A percentile compares a stretch with the other conserved stretches of the same genome.
phyloP scores from a whole-genome alignment of 1,140 invertebrate genomes.

The Drosophila persimilis region DNA sequence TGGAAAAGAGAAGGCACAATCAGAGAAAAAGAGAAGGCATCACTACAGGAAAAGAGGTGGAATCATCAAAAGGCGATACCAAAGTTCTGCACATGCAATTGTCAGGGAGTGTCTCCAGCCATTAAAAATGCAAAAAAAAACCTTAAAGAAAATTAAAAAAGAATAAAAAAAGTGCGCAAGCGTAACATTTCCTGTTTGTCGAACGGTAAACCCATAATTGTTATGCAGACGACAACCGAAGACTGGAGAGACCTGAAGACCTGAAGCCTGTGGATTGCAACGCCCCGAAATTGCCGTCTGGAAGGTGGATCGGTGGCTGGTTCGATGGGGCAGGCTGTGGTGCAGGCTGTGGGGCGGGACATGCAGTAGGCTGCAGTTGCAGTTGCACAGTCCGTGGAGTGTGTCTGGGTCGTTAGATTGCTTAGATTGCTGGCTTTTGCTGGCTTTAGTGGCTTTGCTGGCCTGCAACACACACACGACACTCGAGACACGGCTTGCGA shows the following conservation, averaged over 20 bases:
- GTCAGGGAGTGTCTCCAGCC: background rate
- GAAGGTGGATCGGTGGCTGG: conserved; percentile 2
- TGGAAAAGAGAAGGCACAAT: too few relatives aligned
- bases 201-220: conserved; percentile 70
- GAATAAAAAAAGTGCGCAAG: conserved; percentile 54
- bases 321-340: background rate
- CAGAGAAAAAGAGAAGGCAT: background rate
- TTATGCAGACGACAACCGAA: conserved; percentile 57
- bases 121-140: conserved; percentile 25
- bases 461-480: too few relatives aligned
- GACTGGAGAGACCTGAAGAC: conserved; percentile 14
- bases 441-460: background rate
- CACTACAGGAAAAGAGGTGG: background rate
- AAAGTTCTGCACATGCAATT: conserved; percentile 15
- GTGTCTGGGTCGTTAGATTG: conserved; percentile 37
- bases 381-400: conserved; percentile 1
- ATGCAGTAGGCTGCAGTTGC: too few relatives aligned
- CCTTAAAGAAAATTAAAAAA: conserved; percentile 19
- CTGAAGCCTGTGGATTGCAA: conserved; percentile 24
- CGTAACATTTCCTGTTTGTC: conserved; percentile 67
- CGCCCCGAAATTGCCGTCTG: conserved; percentile 17
- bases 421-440: background rate
- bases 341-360: too few relatives aligned
- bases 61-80: background rate
- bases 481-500: conserved; percentile 3